Evolutionary conservation across 2,888 invertebrate genomes (phyloP).

Genomic region (Lordiphosa fenestrarum): DNA sequence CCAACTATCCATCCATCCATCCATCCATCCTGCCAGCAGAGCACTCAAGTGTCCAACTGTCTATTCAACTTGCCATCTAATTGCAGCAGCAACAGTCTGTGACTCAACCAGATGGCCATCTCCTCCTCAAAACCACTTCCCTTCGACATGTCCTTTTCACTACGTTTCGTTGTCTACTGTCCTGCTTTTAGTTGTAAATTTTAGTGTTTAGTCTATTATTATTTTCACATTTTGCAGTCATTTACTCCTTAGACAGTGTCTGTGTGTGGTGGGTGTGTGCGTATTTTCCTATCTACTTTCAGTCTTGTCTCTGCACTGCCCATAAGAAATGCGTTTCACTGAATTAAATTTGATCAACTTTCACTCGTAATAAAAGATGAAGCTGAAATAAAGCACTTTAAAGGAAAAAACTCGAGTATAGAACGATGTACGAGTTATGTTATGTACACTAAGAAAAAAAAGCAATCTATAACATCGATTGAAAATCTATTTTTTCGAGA

Average conservation of each 20-base stretch:
- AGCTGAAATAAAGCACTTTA: too few species aligned
- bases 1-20: constrained; percentile 30
- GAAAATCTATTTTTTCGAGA: too few species aligned
- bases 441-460: too few species aligned
- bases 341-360: too few species aligned
- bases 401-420: too few species aligned
- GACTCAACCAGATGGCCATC: constrained; percentile 24
- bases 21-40: constrained; percentile 33
- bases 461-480: too few species aligned
- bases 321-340: too few species aligned
- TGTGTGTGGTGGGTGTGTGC: too few species aligned
- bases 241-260: constrained; percentile 31
- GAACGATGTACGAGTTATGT: too few species aligned
- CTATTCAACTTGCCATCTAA: constrained; percentile 55
- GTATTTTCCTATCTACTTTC: too few species aligned
- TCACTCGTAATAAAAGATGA: too few species aligned
- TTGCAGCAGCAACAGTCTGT: constrained; percentile 50
- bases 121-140: constrained; percentile 3
- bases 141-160: constrained; percentile 42
- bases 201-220: constrained; percentile 63
- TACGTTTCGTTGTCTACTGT: constrained; percentile 14
- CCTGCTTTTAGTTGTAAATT: constrained; percentile 54
- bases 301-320: too few species aligned
- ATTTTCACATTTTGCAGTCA: constrained; percentile 64
- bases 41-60: constrained; percentile 49